Conservation (phyloP, 2,888 invertebrate species). For the Eupithecia inturbata region DNA sequence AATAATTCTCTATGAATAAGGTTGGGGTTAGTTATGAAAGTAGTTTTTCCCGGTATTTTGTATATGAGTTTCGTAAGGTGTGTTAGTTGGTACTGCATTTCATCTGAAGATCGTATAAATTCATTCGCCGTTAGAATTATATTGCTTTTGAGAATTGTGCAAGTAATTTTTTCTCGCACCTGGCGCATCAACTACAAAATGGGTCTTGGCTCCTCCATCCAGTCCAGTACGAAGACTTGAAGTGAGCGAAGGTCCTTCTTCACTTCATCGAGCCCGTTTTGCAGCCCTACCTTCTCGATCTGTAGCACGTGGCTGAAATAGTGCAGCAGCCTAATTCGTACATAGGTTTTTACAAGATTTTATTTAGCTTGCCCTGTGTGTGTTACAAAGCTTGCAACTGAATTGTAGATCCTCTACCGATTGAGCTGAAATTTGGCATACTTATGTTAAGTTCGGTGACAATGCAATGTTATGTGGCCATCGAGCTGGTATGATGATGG, state of each 20-base stretch:
- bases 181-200: background rate
- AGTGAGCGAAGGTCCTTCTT: background rate
- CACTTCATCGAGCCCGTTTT: background rate
- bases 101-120: background rate
- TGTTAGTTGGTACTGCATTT: background rate
- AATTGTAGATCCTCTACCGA: too few relatives aligned
- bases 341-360: too few relatives aligned
- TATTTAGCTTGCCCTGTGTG: too few relatives aligned
- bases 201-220: background rate
- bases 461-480: too few relatives aligned
- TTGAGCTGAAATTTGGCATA: too few relatives aligned
- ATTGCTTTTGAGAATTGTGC: background rate
- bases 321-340: too few relatives aligned
- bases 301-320: background rate
- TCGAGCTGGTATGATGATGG: too few relatives aligned
- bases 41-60: background rate
- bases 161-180: background rate
- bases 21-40: constrained; percentile 4
- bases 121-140: background rate
- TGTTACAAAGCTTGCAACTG: too few relatives aligned
- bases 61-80: background rate
- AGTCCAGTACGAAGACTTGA: background rate
- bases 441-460: too few relatives aligned
- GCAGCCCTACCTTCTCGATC: too few relatives aligned
- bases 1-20: constrained; percentile 19